Base-by-base conservation (phyloP, 2,113 vertebrate species). In the Python bivittatus region DNA sequence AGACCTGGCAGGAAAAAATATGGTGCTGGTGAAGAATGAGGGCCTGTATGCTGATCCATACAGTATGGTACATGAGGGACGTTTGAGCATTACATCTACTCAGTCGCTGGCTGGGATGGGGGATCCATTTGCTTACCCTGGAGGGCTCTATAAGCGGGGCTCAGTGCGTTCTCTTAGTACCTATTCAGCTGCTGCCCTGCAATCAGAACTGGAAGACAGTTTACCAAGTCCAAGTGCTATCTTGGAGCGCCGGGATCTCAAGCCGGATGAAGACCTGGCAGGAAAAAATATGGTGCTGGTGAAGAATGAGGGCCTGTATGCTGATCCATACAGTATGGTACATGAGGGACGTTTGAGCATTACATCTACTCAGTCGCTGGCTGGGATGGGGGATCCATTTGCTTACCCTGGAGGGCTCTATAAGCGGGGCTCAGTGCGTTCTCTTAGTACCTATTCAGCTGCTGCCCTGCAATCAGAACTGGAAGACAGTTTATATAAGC, bases 331-430 rank as follows among this genome's bases (percentile, higher is more conserved):
- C 79, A 98, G 98, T 92, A 96, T 99, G 97, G 98, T 99, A 95
- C 99, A 99, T 9, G 99, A 99, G 89, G 99, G 99, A 9, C 97
- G 99, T 83, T 98, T 99, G 95, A 99, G 99, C 97, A 98, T 99
- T 91, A 98, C 99, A 33, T 99, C 99, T 84, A 99, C 99, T 3
- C 98, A 99, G 96, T 98, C 98, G 0, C 95, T 99, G 96, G 98
- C 98, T 0, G 97, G 98, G 54, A 96, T 99, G 60, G 98, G 98
- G 0, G 99, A 99, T 96, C 99, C 99, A 1, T 99, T 99, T 2
- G 97, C 98, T 89, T 99, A 99, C 95, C 98, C 99, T 0, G 98
- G 99, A 23, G 99, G 99, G 52, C 97, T 99, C 44, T 99, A 99
- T 96, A 99, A 99, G 92, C 96, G 99, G 0, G 99, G 99, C 10